phyloP scores from a whole-genome alignment of 2,113 vertebrate genomes.

The Peromyscus leucopus region DNA sequence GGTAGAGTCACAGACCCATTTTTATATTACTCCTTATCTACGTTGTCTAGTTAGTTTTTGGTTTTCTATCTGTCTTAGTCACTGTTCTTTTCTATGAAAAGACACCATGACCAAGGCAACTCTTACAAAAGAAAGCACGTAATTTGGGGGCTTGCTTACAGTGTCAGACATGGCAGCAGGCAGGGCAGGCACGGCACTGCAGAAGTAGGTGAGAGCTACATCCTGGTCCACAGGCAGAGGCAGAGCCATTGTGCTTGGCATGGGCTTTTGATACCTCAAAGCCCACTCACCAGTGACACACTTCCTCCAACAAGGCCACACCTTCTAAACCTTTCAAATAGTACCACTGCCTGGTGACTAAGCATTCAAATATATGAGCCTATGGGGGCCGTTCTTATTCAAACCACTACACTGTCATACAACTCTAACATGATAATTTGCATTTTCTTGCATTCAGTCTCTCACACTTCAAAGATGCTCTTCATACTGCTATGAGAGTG shows the following conservation, averaged over 20 bases:
- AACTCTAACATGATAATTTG: background rate
- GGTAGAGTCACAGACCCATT: background rate
- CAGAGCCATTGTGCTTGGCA: background rate
- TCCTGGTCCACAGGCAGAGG: background rate
- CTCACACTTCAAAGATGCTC: background rate
- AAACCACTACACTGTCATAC: background rate
- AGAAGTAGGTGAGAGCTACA: background rate
- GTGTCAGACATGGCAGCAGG: background rate
- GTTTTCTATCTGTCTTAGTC: background rate
- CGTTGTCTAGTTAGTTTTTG: background rate
- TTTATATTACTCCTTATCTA: background rate
- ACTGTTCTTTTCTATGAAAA: background rate
- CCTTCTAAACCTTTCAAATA: background rate
- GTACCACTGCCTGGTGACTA: background rate
- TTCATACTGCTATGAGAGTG: background rate
- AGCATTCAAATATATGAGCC: background rate
- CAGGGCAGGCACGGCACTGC: accelerated
- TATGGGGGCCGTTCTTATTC: background rate
- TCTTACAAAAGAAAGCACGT: background rate
- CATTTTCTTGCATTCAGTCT: background rate
- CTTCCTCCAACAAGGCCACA: background rate
- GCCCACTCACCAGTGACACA: background rate
- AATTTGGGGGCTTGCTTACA: background rate
- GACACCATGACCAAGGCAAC: background rate
- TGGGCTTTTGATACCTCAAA: background rate